These are phyloP conservation scores for Tetramorium alpestre DNA, from an alignment of 1,140 invertebrate species.

Conservation along the genomic window DNA sequence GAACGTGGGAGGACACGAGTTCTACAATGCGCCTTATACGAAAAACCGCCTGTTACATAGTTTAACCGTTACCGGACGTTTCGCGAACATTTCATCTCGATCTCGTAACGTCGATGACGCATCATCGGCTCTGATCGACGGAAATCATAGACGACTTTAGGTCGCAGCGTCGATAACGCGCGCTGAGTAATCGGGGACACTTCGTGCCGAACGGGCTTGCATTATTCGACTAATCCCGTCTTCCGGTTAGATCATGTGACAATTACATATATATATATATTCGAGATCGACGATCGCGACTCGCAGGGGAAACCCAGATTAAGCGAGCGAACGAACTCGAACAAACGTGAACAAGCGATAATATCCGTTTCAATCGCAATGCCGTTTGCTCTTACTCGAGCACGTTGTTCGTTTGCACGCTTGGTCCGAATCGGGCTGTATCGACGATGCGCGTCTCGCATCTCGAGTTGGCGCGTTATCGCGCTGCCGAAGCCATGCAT, in stretches of 20 bases:
- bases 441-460: neutral
- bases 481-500: neutral
- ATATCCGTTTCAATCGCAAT: neutral
- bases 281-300: slow-evolving; percentile 8
- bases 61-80: neutral
- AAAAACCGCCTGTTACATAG: neutral
- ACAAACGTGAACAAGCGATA: neutral
- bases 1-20: neutral
- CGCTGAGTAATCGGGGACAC: neutral
- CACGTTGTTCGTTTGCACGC: neutral
- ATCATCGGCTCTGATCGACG: neutral
- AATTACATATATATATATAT: neutral
- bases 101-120: neutral
- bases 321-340: neutral
- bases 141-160: neutral
- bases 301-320: neutral
- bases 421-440: neutral
- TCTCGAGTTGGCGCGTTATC: neutral
- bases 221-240: neutral
- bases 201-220: neutral
- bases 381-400: neutral
- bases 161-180: neutral
- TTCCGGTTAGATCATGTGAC: neutral
- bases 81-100: neutral
- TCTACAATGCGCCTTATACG: neutral